Evolutionary conservation across 2,888 invertebrate genomes (phyloP).

Genomic region (Thera obeliscata): DNA sequence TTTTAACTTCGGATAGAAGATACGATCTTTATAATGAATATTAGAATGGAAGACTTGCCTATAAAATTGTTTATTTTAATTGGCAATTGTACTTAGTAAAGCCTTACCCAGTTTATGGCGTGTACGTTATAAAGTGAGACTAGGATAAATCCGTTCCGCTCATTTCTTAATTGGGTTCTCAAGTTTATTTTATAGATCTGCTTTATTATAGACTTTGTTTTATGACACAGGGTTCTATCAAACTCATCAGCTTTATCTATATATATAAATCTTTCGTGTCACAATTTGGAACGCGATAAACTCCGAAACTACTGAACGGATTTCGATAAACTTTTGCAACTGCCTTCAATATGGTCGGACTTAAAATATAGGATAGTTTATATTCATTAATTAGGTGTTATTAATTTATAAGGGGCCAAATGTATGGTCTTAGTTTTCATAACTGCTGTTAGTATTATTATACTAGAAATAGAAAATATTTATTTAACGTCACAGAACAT

Average conservation of each 20-base stretch:
- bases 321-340: too few species aligned
- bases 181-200: constrained; percentile 78
- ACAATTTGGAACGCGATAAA: too few species aligned
- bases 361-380: too few species aligned
- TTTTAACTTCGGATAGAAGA: not conserved
- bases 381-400: constrained; percentile 22
- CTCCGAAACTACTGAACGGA: too few species aligned
- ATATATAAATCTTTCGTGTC: too few species aligned
- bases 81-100: constrained; percentile 15
- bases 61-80: constrained; percentile 28
- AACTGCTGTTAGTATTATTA: not conserved
- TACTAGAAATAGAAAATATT: too few species aligned
- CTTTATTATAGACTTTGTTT: constrained; percentile 68
- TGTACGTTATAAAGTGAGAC: constrained; percentile 72
- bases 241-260: too few species aligned
- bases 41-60: too few species aligned
- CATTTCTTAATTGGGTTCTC: constrained; percentile 81
- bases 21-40: not conserved
- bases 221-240: constrained; percentile 70
- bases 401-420: constrained; percentile 38
- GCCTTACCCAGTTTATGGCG: constrained; percentile 61
- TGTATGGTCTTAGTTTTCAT: constrained; percentile 6
- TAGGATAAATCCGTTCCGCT: constrained; percentile 72
- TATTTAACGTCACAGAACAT: too few species aligned
- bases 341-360: too few species aligned